Base-by-base conservation (phyloP, 1,140 invertebrate species). In the Mamestra configurata region DNA sequence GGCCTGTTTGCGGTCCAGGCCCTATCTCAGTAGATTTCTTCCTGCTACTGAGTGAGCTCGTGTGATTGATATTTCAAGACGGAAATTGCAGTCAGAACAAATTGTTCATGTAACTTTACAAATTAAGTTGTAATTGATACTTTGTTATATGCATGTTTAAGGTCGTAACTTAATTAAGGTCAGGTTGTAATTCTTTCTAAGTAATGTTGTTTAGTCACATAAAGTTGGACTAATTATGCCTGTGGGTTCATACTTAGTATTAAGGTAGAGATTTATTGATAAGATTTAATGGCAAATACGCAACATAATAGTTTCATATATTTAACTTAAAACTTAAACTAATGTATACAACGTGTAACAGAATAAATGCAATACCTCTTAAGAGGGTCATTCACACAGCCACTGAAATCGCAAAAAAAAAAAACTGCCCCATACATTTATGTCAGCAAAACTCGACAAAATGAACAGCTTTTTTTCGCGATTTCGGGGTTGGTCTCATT, bases 1-100 rank as follows among this genome's bases (percentile, higher is more conserved):
- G 66, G 71, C 71, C 22, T 10, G 71, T 57, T 75, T 75, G 71
- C 53, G 71, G 71, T 75, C 55, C 51, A 51, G 15, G 7, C 27
- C 71, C 53, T 59, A 75, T 75, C 35, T 27, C 11, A 27, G 13
- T 18, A 31, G 35, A 75, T 75, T 75, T 75, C 71, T 75, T 75
- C 71, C 71, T 75, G 27, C 46, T 35, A 64, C 27, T 8, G 13
- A 70, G 46, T 46, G 35, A 66, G 61, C 61, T 59, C 11, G 49
- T 27, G 53, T 75, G 71, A 75, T 75, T 75, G 71, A 59, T 75
- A 75, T 43, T 59, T 6, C 51, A 24, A 75, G 31, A 31, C 31
- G 71, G 71, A 75, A 75, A 75, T 75, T 75, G 35, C 53, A 3
- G 24, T 5, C 18, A 22, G 15, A 75, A 55, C 51, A 75, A 75